A percentile compares a stretch with the other conserved stretches of the same genome.
Evolutionary conservation across 2,888 invertebrate genomes (phyloP).

Genomic region (Habrosyne pyritoides): DNA sequence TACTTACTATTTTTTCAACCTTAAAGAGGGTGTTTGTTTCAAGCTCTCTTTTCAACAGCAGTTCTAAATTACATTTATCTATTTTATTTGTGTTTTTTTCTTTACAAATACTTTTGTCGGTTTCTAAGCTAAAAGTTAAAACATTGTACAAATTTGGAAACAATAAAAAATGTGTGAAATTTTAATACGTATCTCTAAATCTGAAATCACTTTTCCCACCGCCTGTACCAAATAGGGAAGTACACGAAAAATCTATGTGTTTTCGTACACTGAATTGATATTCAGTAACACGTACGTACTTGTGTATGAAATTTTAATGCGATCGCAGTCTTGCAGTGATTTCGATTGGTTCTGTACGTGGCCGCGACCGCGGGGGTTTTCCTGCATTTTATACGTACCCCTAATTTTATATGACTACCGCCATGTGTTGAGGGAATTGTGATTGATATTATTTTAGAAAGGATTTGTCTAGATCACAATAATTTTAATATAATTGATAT

Average conservation of each 20-base stretch:
- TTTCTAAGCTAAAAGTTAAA: too few relatives aligned
- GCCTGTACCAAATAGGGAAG: neutral
- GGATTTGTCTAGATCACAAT: neutral
- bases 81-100: too few relatives aligned
- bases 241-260: neutral
- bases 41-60: too few relatives aligned
- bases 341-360: constrained; percentile 62
- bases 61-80: too few relatives aligned
- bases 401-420: constrained; percentile 49
- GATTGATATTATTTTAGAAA: constrained; percentile 8
- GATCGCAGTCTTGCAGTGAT: constrained; percentile 57
- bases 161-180: too few relatives aligned
- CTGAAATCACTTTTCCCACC: neutral
- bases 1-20: neutral
- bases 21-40: too few relatives aligned
- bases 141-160: too few relatives aligned
- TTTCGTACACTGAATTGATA: constrained; percentile 35
- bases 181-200: neutral
- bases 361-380: constrained; percentile 38
- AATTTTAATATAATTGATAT: neutral
- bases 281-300: constrained; percentile 38
- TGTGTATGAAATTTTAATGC: constrained; percentile 57
- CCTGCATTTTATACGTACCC: constrained; percentile 48
- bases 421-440: neutral
- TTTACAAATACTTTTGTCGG: too few relatives aligned